A percentile compares a stretch with the other conserved stretches of the same genome.
Evolutionary conservation across 2,888 invertebrate species (phyloP).

Genomic region (Phytoseiulus persimilis): DNA sequence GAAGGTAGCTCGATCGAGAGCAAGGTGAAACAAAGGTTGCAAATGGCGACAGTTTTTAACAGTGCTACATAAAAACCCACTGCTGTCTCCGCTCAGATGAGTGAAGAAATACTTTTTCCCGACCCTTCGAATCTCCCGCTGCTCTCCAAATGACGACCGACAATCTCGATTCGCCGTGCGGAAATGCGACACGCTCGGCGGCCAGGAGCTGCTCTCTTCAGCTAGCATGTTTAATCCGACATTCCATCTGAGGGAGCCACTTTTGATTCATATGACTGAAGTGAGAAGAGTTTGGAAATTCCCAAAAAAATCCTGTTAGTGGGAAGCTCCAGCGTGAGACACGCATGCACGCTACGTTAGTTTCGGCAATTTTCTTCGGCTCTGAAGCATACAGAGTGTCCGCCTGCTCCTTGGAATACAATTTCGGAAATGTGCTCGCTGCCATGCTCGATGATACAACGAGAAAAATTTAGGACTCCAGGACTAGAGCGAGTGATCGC

Average conservation of each 20-base stretch:
- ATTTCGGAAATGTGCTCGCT: background rate
- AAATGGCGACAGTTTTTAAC: background rate
- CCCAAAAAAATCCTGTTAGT: background rate
- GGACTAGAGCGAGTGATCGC: background rate
- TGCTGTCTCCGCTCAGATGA: no score
- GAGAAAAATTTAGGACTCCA: background rate
- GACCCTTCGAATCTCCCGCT: background rate
- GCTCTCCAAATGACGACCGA: no score
- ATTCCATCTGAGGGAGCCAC: no score
- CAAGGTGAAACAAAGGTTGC: conserved; percentile 5
- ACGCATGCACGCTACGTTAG: background rate
- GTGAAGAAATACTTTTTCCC: background rate
- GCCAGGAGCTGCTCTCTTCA: no score
- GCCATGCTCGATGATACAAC: background rate
- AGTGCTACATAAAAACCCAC: background rate
- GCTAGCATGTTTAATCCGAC: no score
- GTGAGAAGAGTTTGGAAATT: no score
- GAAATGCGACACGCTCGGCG: no score
- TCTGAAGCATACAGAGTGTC: background rate
- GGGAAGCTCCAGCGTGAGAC: background rate
- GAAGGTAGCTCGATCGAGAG: background rate
- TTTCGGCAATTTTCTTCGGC: background rate
- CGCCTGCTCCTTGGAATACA: background rate
- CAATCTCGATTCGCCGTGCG: no score
- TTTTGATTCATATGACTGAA: no score